Percentiles rank a stretch among this genome's conserved stretches.
Conservation (phyloP, 2,797 vertebrate genomes). For the Ispidina lecontei region DNA sequence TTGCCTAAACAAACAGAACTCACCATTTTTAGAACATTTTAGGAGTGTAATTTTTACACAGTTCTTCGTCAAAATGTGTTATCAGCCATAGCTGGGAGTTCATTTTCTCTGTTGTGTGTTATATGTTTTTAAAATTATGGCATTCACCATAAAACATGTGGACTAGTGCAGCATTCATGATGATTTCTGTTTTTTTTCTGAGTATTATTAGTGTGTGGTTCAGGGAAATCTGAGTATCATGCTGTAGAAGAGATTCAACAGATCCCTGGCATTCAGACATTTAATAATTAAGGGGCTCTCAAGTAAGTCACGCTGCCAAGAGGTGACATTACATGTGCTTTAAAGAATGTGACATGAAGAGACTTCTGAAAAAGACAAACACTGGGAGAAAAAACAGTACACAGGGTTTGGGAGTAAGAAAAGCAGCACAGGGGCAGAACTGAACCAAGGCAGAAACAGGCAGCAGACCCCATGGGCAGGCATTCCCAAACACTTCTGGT, state of each 20-base stretch:
- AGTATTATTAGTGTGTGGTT: not conserved
- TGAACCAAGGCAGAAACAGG: not conserved
- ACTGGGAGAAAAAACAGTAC: not conserved
- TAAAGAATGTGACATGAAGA: not conserved
- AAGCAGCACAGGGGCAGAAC: not conserved
- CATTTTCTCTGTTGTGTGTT: not conserved
- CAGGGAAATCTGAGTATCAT: not conserved
- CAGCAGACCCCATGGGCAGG: not conserved
- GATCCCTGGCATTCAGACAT: not conserved
- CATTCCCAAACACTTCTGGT: not conserved
- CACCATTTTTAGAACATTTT: not conserved
- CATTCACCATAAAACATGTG: not conserved
- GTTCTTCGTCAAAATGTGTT: not conserved
- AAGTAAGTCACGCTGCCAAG: not conserved
- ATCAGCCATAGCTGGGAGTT: not conserved
- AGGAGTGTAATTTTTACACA: not conserved
- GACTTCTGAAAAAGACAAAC: not conserved
- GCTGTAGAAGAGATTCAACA: not conserved
- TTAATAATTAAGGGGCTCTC: not conserved
- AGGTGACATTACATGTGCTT: not conserved
- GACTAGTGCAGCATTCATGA: not conserved
- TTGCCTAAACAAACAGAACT: not conserved
- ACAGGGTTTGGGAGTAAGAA: not conserved
- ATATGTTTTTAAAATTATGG: not conserved
- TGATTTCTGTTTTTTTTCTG: not conserved